Evolutionary conservation across 2,797 vertebrate genomes (phyloP).

Genomic region (Pampus argenteus): DNA sequence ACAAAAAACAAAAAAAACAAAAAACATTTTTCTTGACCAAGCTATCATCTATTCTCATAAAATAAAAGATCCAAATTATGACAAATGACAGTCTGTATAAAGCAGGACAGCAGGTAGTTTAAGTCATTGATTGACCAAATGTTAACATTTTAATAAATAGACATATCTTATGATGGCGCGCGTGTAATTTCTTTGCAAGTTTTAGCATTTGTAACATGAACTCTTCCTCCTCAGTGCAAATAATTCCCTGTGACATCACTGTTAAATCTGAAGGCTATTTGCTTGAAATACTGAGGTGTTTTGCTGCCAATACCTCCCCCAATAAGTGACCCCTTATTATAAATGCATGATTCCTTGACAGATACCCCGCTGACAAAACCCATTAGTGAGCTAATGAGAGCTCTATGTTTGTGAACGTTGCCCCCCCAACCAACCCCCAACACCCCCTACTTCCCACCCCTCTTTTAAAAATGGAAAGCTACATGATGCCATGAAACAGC

Average conservation of each 20-base stretch:
- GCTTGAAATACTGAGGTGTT: constrained; percentile 61
- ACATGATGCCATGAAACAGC: constrained; percentile 44
- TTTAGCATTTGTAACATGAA: constrained; percentile 20
- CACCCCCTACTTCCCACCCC: background rate
- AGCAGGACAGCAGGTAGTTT: constrained; percentile 45
- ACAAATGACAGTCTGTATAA: constrained; percentile 35
- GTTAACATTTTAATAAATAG: constrained; percentile 33
- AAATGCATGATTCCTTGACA: constrained; percentile 76
- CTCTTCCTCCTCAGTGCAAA: constrained; percentile 55
- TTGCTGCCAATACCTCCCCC: constrained; percentile 57
- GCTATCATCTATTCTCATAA: constrained; percentile 43
- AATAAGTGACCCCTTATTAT: constrained; percentile 69
- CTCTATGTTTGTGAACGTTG: constrained; percentile 16
- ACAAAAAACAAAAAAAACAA: too few species aligned
- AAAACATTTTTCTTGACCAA: constrained; percentile 33
- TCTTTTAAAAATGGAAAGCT: constrained; percentile 55
- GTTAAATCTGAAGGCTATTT: constrained; percentile 58
- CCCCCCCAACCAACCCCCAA: constrained; percentile 39
- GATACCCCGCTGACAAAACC: constrained; percentile 74
- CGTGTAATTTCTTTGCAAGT: constrained; percentile 4
- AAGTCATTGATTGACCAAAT: constrained; percentile 33
- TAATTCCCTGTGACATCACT: constrained; percentile 60
- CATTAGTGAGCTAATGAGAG: constrained; percentile 78
- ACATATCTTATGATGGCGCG: background rate
- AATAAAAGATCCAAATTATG: constrained; percentile 50